phyloP scores from a whole-genome alignment of 2,888 invertebrate genomes.

The Parnassius mnemosyne region DNA sequence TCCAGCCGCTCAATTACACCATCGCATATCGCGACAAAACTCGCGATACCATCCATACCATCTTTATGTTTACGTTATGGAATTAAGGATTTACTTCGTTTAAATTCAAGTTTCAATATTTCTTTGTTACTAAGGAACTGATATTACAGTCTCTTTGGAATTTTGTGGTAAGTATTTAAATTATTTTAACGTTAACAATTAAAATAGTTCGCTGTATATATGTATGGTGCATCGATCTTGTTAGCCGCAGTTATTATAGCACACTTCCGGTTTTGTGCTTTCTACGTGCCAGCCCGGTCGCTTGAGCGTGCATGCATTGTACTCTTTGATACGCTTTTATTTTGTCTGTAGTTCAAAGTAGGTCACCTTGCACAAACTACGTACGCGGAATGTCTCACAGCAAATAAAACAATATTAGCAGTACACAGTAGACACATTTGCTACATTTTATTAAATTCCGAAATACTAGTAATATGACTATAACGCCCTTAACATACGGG shows the following conservation, averaged over 20 bases:
- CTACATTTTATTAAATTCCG: neutral
- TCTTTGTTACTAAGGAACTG: too few species aligned
- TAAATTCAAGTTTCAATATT: too few species aligned
- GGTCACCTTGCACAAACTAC: constrained; percentile 22
- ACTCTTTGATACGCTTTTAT: constrained; percentile 25
- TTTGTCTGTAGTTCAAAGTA: constrained; percentile 28
- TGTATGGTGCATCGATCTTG: constrained; percentile 15
- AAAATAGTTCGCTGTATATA: neutral
- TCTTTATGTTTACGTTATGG: too few species aligned
- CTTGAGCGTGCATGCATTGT: constrained; percentile 32
- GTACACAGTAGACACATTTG: neutral
- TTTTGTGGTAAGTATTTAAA: too few species aligned
- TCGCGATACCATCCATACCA: too few species aligned
- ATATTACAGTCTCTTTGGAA: too few species aligned
- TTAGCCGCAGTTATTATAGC: constrained; percentile 28
- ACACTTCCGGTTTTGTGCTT: constrained; percentile 49
- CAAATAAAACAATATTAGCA: neutral
- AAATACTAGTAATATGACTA: too few species aligned
- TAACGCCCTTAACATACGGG: too few species aligned
- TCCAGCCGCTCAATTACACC: too few species aligned
- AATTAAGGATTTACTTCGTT: too few species aligned
- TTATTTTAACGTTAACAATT: too few species aligned
- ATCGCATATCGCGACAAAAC: too few species aligned
- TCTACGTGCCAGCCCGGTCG: constrained; percentile 55
- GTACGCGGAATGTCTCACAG: constrained; percentile 15